Base-by-base conservation (phyloP, 2,113 vertebrate species). In the Panthera uncia region DNA sequence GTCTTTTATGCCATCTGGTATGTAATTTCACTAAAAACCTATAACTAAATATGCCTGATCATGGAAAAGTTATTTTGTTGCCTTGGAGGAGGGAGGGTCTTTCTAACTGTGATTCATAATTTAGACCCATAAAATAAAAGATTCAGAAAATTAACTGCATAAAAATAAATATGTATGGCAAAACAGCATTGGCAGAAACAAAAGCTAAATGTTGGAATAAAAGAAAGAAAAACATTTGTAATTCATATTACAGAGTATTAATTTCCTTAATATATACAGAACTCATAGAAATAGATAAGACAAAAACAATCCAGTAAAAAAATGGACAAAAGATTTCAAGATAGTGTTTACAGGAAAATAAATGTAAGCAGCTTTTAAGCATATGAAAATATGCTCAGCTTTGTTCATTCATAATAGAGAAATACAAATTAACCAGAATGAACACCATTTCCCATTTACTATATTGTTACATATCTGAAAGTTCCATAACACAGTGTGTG, bases 141-240 rank as follows among this genome's bases (percentile, higher is more conserved):
- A 73, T 61, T 92, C 45, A 48, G 57, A 89, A 84, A 48, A 69
- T 84, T 89, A 84, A 73, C 50, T 65, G 63, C 6, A 65, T 63
- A 82, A 41, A 91, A 91, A 88, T 83, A 95, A 91, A 65, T 19
- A 57, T 52, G 7, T 21, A 38, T 65, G 19, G 18, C 4, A 78
- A 90, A 71, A 41, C 41, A 87, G 25, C 4, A 79, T 57, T 73
- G 80, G 18, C 21, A 93, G 48, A 90, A 81, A 63, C 33, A 91
- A 82, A 76, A 95, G 41, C 23, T 45, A 95, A 96, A 91, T 69
- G 68, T 41, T 78, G 29, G 94, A 89, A 31, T 41, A 15, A 81
- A 45, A 45, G 50, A 94, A 83, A 81, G 61, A 31, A 91, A 69
- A 82, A 78, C 23, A 41, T 57, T 80, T 21, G 2, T 41, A 83